Evolutionary conservation across 2,888 invertebrate genomes (phyloP), one percentile per base, ranked within the genome.

Genomic region (Phania funesta): DNA sequence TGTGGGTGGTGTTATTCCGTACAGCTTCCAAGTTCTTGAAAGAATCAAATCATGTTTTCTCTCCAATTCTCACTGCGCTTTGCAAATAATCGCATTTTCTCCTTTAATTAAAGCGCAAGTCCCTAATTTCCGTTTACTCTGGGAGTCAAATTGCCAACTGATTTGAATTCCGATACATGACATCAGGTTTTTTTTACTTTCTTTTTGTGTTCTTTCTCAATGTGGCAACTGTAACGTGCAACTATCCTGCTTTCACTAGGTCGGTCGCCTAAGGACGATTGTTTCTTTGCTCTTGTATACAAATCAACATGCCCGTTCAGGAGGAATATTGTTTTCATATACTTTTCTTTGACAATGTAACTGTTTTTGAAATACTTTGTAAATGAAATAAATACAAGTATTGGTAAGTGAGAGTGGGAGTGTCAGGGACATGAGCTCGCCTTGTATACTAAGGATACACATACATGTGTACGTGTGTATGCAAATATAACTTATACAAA

Each of bases 161-260:
- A 24, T 26, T 9, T 13, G 38, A 62, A 80, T 76, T 80, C 64
- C 70, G 13, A 41, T 71, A 46, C 65, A 76, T 62, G 6, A 9
- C 3, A 3, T 58, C 13, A 44, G 0, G 16, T 18, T 52, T 4
- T 24, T 9, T 38, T 38, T 24, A 24, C 18, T 20, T 26, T 18
- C 44, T 29, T 58, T 22, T 50, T 52, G 35, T n/a, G 29, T 38
- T 26, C 2, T 13, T 44, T 38, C n/a, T 44, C 9, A 38, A 35
- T 60, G 22, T 81, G 38, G 76, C 71, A 73, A 77, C 67, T 71
- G 76, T 77, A 54, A 76, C 67, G 20, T 62, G 67, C 71, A 77
- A 81, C 81, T 76, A 54, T 81, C 81, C 81, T 68, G 76, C 76
- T 81, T 81, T 81, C 76, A 77, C 81, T 77, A 73, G 81, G 76